Evolutionary conservation across 1,140 invertebrate genomes (phyloP).

Genomic region (Drosophila obscura): DNA sequence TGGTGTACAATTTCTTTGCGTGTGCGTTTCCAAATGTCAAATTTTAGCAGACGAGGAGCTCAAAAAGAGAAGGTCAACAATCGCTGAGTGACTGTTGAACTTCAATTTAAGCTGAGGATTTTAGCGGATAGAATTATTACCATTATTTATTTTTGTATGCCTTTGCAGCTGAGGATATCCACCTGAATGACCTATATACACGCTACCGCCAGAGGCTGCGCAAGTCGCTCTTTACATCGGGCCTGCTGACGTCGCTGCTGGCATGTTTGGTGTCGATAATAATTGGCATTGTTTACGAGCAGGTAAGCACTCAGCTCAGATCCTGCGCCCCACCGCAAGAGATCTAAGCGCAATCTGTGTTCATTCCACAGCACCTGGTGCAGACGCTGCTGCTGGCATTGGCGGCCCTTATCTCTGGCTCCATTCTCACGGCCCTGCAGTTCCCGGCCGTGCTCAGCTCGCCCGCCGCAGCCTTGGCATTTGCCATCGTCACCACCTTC

Average conservation of each 20-base stretch:
- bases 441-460: conserved; percentile 82
- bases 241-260: conserved; percentile 75
- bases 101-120: no score
- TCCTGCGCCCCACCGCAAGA: neutral
- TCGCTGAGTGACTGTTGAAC: conserved; percentile 1
- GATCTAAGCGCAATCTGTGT: conserved; percentile 2
- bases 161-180: conserved; percentile 79
- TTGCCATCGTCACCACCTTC: conserved; percentile 82
- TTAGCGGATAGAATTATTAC: neutral
- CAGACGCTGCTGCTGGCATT: conserved; percentile 63
- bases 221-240: conserved; percentile 82
- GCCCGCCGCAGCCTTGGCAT: conserved; percentile 77
- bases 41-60: conserved; percentile 13
- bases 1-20: conserved; percentile 29
- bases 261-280: conserved; percentile 82
- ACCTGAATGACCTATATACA: conserved; percentile 83
- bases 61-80: neutral
- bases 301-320: conserved; percentile 56
- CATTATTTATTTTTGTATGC: neutral
- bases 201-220: conserved; percentile 82
- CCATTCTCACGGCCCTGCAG: conserved; percentile 80
- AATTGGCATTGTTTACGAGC: conserved; percentile 71
- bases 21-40: conserved; percentile 39
- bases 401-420: conserved; percentile 74
- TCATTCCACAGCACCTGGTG: conserved; percentile 54